These are phyloP conservation scores for Diaprepes abbreviatus DNA, from an alignment of 2,888 invertebrate genomes.

Conservation along the genomic window DNA sequence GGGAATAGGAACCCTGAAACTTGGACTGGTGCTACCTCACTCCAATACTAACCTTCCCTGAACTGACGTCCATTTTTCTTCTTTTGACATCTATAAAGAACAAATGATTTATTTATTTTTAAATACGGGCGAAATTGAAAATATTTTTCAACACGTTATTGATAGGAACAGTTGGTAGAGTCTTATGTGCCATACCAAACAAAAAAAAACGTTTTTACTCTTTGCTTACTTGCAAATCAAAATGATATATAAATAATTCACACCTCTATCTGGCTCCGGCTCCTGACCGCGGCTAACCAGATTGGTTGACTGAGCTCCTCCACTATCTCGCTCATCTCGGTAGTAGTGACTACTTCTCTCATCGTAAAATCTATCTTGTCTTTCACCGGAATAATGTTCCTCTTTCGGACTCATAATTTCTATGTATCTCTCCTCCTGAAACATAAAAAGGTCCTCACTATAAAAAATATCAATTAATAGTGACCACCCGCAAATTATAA, in stretches of 20 bases:
- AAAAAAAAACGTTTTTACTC: too few relatives aligned
- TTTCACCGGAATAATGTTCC: conserved; percentile 56
- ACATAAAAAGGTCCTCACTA: too few relatives aligned
- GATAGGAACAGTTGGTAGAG: too few relatives aligned
- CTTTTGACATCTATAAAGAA: conserved; percentile 80
- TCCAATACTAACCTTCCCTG: conserved; percentile 88
- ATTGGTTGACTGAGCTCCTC: conserved; percentile 67
- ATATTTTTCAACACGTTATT: too few relatives aligned
- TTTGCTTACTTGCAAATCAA: too few relatives aligned
- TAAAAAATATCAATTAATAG: too few relatives aligned
- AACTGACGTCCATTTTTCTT: conserved; percentile 84
- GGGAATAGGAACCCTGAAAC: conserved; percentile 63
- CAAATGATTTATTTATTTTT: too few relatives aligned
- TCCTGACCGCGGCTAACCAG: conserved; percentile 71
- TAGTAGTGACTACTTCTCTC: conserved; percentile 64
- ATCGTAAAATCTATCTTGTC: conserved; percentile 70
- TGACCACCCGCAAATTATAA: too few relatives aligned
- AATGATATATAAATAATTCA: too few relatives aligned
- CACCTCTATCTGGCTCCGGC: conserved; percentile 76
- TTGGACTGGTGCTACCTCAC: conserved; percentile 69
- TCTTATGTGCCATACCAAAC: too few relatives aligned
- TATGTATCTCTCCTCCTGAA: conserved; percentile 70
- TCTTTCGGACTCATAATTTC: conserved; percentile 66
- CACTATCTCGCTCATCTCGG: conserved; percentile 71
- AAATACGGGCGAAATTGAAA: neutral